Evolutionary conservation across 2,888 invertebrate genomes (phyloP).

Genomic region (Oligia fasciuncula): DNA sequence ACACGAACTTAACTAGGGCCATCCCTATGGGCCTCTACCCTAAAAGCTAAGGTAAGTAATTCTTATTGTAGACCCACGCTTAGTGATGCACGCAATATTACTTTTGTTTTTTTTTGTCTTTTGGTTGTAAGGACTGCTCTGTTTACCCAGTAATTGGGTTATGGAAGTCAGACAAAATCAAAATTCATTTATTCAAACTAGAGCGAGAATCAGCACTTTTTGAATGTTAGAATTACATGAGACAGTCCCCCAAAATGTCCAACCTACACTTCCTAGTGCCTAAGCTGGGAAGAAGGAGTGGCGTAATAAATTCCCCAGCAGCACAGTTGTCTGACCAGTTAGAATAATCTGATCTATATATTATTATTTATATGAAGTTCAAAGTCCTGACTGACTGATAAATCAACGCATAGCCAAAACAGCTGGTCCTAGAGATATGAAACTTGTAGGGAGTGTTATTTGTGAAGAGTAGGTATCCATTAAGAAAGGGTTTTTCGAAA

Average conservation of each 20-base stretch:
- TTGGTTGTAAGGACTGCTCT: background rate
- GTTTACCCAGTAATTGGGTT: background rate
- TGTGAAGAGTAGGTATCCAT: too few relatives aligned
- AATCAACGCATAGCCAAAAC: too few relatives aligned
- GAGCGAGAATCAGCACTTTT: background rate
- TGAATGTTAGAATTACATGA: background rate
- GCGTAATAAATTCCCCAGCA: background rate
- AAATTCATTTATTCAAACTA: background rate
- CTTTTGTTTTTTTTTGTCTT: constrained; percentile 12
- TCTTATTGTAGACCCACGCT: constrained; percentile 52
- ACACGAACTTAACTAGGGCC: constrained; percentile 70
- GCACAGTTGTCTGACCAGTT: background rate
- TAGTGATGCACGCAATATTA: constrained; percentile 48
- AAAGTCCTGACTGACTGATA: too few relatives aligned
- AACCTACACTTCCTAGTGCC: background rate
- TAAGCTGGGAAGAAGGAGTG: background rate
- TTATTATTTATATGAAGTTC: too few relatives aligned
- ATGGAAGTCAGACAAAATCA: background rate
- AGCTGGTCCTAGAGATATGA: too few relatives aligned
- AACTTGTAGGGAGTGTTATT: too few relatives aligned
- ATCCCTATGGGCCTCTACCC: constrained; percentile 64
- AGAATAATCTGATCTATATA: background rate
- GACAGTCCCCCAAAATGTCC: background rate
- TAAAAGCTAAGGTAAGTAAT: constrained; percentile 68
- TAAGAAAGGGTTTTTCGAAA: too few relatives aligned